These are phyloP conservation scores for Caenorhabditis panamensis DNA, from an alignment of 2,888 invertebrate species.

Conservation along the genomic window DNA sequence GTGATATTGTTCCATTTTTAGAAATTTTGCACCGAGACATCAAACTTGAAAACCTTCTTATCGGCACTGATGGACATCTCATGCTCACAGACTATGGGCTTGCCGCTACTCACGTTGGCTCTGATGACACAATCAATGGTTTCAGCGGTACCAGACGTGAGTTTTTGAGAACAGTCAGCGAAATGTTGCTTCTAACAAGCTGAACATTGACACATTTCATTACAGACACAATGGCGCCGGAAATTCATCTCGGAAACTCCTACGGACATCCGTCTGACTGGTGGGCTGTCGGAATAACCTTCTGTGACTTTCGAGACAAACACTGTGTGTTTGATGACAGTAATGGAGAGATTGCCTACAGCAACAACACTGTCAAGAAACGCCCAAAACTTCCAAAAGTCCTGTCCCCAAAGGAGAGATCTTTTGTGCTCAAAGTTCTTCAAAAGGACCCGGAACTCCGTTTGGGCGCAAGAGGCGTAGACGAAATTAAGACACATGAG, in stretches of 20 bases:
- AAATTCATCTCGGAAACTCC: constrained; percentile 13
- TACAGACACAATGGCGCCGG: constrained; percentile 50
- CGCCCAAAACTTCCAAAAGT: constrained; percentile 31
- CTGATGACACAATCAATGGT: constrained; percentile 2
- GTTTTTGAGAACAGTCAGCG: constrained; percentile 11
- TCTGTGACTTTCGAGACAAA: constrained; percentile 33
- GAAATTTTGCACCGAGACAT: constrained; percentile 44
- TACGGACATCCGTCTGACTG: constrained; percentile 40
- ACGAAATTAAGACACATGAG: constrained; percentile 11
- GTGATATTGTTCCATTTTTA: background rate
- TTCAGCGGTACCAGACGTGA: constrained; percentile 32
- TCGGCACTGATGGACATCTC: constrained; percentile 38
- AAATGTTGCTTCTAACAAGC: too few species aligned
- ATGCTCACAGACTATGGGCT: constrained; percentile 39
- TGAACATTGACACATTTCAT: too few species aligned
- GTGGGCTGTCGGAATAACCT: constrained; percentile 48
- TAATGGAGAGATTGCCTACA: constrained; percentile 5
- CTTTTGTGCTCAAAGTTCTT: constrained; percentile 25
- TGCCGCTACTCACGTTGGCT: constrained; percentile 6
- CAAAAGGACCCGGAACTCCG: constrained; percentile 12
- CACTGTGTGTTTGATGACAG: constrained; percentile 8
- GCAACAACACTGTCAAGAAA: constrained; percentile 21
- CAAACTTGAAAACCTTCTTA: constrained; percentile 40
- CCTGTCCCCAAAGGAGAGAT: constrained; percentile 6
- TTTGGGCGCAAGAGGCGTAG: constrained; percentile 13